Base-by-base conservation (phyloP, 2,113 vertebrate genomes). In the Ondatra zibethicus region DNA sequence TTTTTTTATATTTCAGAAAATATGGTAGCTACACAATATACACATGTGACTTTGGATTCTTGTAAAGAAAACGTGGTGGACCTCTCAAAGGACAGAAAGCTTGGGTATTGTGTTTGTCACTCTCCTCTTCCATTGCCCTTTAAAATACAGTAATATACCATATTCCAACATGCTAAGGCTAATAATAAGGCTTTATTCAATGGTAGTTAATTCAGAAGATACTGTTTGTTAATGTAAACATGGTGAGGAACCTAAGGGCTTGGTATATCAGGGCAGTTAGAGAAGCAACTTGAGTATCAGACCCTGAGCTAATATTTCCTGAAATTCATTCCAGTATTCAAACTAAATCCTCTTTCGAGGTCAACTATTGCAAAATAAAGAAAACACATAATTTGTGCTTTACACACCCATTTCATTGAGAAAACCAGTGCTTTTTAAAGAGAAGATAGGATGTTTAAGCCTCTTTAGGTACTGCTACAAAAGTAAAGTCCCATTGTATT, bases 91-190 rank as follows among this genome's bases (percentile, higher is more conserved):
- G 23, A 95, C 16, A 99, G 98, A 36, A 99, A 99, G 93, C 98
- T 99, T 73, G 99, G 99, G 99, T 99, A 99, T 7, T 5, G 16
- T 78, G 1, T 89, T 73, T 70, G 12, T 80, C 33, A n/a, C 55
- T 92, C 75, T 66, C 33, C 16, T 11, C 86, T 91, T 68, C 89
- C 68, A 19, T 47, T 66, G 17, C 13, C 78, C 95, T 96, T 58
- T 76, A 63, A 68, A 2, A n/a, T 88, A 3, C 72, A 14, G n/a
- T 42, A 19, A 14, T n/a, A 66, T 42, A 42, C 25, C 4, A n/a
- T 63, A 70, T 66, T 68, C 21, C 21, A 50, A 14, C 27, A 29
- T 7, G 50, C 55, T 58, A 91, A n/a, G 31, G 23, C 39, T 88
- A 19, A n/a, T 88, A 19, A n/a, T 72, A 50, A 61, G 36, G 14